Conservation (phyloP, 2,888 invertebrate genomes). For the Glaucopsyche alexis region DNA sequence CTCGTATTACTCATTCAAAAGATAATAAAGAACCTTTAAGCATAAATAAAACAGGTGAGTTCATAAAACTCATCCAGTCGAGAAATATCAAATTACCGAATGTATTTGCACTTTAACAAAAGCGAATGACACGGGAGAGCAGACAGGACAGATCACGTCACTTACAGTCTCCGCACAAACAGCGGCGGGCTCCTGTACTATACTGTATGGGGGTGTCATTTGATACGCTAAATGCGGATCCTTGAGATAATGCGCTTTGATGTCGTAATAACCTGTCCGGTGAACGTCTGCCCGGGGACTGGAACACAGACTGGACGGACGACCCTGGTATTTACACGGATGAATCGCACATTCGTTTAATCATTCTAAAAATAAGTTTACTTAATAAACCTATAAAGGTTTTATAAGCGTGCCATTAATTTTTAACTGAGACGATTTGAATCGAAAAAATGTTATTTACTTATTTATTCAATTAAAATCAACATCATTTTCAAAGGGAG, state of each 20-base stretch:
- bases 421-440: background rate
- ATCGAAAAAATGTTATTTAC: too few relatives aligned
- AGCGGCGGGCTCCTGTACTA: constrained; percentile 33
- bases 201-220: constrained; percentile 48
- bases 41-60: constrained; percentile 25
- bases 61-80: constrained; percentile 23
- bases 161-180: constrained; percentile 6
- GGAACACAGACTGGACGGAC: too few relatives aligned
- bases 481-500: background rate
- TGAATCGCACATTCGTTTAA: background rate
- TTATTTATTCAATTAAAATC: too few relatives aligned
- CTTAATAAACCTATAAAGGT: too few relatives aligned
- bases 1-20: constrained; percentile 2
- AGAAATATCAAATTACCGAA: constrained; percentile 25
- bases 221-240: constrained; percentile 46
- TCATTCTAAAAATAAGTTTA: too few relatives aligned
- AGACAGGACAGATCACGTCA: constrained; percentile 19
- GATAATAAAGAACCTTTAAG: constrained; percentile 16
- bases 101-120: constrained; percentile 29
- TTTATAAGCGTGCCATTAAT: background rate
- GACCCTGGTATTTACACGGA: background rate
- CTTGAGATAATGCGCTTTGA: constrained; percentile 36
- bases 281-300: constrained; percentile 7
- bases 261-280: constrained; percentile 30
- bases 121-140: background rate